Evolutionary conservation across 2,888 invertebrate genomes (phyloP), one percentile per base, ranked within the genome.

Genomic region (Galerucella nymphaeae): DNA sequence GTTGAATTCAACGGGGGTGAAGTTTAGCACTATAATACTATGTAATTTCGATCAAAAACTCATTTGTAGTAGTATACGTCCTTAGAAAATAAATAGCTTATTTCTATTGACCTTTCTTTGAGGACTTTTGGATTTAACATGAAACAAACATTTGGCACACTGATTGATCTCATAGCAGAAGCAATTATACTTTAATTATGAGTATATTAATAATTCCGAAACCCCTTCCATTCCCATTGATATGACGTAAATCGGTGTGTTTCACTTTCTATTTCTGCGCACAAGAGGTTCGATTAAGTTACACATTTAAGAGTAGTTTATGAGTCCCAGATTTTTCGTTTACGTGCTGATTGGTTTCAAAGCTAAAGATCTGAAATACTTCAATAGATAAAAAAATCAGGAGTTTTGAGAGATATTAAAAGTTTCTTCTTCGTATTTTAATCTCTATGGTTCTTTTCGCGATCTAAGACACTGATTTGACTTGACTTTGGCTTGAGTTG

Each of bases 121-220:
- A 38, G 8, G 30, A 38, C 30, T 30, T 23, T 3, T 62, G 13
- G n/a, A 59, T 23, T 50, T 69, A 66, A 73, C 64, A 63, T 41
- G 38, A 73, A 73, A 57, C 70, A 70, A 62, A 62, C 57, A 48
- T 71, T 66, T 70, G 66, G 71, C 66, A 62, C 59, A 45, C 42
- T 65, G 59, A 72, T 71, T 66, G 66, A 71, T 66, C 70, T 57
- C 66, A 16, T 57, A 18, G 41, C 55, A 61, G 30, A 66, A 61
- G 66, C 66, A 66, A 69, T 73, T 70, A 69, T 53, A 55, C 65
- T 69, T 48, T 69, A 73, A 73, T 70, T 73, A 66, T 53, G 61
- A 48, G 61, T 65, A 50, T 73, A 73, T 73, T 66, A 73, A 73
- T 73, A 73, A 66, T 65, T 59, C 53, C 2, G 18, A 45, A 59